A percentile compares a stretch with the other conserved stretches of the same genome.
Evolutionary conservation across 2,113 vertebrate species (phyloP).

Genomic region (Myrmophylax atrothorax): DNA sequence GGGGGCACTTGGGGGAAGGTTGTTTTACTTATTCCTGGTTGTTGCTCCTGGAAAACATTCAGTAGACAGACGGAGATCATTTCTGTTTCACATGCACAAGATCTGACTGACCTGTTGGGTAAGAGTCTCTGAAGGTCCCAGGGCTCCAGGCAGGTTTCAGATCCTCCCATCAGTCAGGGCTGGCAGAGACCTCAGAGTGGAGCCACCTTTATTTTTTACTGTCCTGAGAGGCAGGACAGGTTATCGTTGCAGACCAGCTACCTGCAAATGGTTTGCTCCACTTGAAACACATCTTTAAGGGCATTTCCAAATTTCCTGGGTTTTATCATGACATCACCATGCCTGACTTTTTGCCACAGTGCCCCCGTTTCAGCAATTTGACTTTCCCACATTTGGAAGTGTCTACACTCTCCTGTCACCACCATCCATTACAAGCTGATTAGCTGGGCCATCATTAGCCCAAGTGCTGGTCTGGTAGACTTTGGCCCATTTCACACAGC

Average conservation of each 20-base stretch:
- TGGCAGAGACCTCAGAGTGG: neutral
- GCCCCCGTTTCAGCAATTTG: neutral
- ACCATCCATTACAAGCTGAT: neutral
- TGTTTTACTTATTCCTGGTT: neutral
- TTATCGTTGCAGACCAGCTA: neutral
- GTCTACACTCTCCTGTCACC: neutral
- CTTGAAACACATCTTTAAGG: neutral
- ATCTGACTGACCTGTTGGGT: neutral
- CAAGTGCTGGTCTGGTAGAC: neutral
- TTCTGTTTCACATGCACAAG: neutral
- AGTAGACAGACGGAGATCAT: neutral
- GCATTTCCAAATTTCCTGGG: neutral
- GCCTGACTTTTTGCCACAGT: neutral
- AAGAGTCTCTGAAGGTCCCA: neutral
- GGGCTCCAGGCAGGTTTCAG: neutral
- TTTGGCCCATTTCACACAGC: neutral
- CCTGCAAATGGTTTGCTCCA: neutral
- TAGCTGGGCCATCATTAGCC: fast-evolving
- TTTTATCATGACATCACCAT: neutral
- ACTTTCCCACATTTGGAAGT: neutral
- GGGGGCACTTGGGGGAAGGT: neutral
- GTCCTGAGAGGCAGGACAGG: fast-evolving
- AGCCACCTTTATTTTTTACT: neutral
- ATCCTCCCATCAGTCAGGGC: neutral
- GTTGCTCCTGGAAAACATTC: neutral